Conservation (phyloP, 2,797 vertebrate genomes). For the Hydrocynus forskahlii region DNA sequence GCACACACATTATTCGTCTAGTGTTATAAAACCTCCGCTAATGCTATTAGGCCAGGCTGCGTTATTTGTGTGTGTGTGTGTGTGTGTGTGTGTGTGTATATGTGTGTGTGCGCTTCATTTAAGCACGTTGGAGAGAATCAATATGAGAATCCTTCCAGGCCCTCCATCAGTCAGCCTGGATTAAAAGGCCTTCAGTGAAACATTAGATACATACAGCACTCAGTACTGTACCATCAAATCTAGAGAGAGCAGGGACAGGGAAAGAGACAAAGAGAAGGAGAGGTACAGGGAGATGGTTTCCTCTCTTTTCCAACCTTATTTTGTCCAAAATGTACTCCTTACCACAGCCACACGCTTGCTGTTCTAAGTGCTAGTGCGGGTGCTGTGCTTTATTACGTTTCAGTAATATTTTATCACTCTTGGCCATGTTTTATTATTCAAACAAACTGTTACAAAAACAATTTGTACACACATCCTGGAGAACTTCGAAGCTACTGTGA, state of each 20-base stretch:
- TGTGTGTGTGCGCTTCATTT: conserved; percentile 27
- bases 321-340: no score
- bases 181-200: conserved; percentile 48
- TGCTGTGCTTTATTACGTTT: no score
- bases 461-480: no score
- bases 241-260: neutral
- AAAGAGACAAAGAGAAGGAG: neutral
- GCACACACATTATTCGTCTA: neutral
- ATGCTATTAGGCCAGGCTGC: neutral
- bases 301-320: neutral
- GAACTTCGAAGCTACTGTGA: no score
- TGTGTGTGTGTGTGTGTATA: conserved; percentile 7
- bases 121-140: conserved; percentile 34
- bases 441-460: no score
- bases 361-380: no score
- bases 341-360: no score
- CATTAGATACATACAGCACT: conserved; percentile 22
- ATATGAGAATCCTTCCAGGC: conserved; percentile 25
- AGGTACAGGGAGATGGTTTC: neutral
- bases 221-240: neutral
- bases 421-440: no score
- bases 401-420: no score
- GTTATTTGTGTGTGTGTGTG: conserved; percentile 17
- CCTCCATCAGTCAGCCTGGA: conserved; percentile 24
- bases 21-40: neutral